Base-by-base conservation (phyloP, 2,113 vertebrate genomes). In the Manacus vitellinus region DNA sequence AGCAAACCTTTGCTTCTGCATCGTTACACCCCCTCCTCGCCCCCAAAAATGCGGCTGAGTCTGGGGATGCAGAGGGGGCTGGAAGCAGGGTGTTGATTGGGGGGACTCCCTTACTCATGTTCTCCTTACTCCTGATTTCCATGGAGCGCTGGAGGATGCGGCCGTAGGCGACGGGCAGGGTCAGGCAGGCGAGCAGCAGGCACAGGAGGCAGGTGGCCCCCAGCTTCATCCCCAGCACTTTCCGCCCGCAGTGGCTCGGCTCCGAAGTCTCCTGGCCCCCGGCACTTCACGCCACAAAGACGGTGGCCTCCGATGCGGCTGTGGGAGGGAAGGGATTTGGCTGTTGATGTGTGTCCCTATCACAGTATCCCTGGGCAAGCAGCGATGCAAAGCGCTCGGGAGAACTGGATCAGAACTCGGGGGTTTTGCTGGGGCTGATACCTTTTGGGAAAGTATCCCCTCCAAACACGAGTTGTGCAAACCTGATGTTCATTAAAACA, bases 61-160 rank as follows among this genome's bases (percentile, higher is more conserved):
- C 28, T 39, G 77, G 31, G 62, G 30, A 10, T 24, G 65, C 68
- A 35, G 72, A 18, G n/a, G 47, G 65, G 24, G 7, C 12, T 39
- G 63, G 30, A 41, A 37, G 43, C 33, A 35, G 22, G 22, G 49
- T 12, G 24, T 20, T 27, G 51, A 23, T 19, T 33, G 23, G 22
- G 15, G 22, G 7, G 13, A 20, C 21, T 62, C 92, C 89, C 96
- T 96, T 97, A 97, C 93, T 95, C 80, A 43, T 94, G 84, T 70
- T 97, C 58, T 94, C 98, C 97, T 95, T 96, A 98, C 98, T 97
- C 96, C 97, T 98, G 84, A 97, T 97, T 63, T 97, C 97, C 91
- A 97, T 95, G 85, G 98, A 96, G 58, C 23, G 94, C 43, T 91
- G 75, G 8, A 8, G 97, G 73, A 91, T 8, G 30, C 30, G 91